These are phyloP conservation scores for Thereva nobilitata DNA, from an alignment of 2,888 invertebrate species.

Conservation along the genomic window DNA sequence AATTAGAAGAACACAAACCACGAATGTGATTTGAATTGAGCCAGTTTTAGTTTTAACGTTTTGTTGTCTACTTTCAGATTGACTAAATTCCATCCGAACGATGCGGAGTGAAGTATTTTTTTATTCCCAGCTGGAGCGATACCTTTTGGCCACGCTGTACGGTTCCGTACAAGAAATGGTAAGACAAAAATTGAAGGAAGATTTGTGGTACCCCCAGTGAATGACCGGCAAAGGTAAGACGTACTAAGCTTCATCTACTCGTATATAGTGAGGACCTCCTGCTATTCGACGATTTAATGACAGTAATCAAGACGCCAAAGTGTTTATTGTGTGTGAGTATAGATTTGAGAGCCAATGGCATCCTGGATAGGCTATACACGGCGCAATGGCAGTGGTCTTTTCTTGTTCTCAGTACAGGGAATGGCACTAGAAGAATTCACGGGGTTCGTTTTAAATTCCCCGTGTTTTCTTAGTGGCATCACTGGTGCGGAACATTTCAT, in stretches of 20 bases:
- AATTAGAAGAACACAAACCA: conserved; percentile 4
- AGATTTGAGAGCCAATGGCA: conserved; percentile 21
- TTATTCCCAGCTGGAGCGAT: conserved; percentile 24
- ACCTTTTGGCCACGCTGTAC: conserved; percentile 2
- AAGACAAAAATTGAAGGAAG: background rate
- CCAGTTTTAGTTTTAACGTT: conserved; percentile 18
- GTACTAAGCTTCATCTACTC: background rate
- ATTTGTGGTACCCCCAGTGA: conserved; percentile 18
- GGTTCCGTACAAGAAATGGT: background rate
- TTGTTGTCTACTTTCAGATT: conserved; percentile 8
- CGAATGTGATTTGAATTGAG: conserved; percentile 22
- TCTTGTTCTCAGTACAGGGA: conserved; percentile 58
- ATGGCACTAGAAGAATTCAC: conserved; percentile 72
- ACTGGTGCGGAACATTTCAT: conserved; percentile 54
- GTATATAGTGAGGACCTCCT: conserved; percentile 6
- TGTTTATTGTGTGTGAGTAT: conserved; percentile 28
- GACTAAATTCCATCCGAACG: background rate
- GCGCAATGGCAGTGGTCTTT: conserved; percentile 16
- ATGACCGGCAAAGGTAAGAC: conserved; percentile 20
- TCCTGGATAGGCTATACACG: conserved; percentile 6
- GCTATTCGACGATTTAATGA: conserved; percentile 32
- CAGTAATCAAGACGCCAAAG: conserved; percentile 30
- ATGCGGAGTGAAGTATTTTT: background rate
- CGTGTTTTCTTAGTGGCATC: conserved; percentile 62
- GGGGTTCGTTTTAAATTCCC: conserved; percentile 60